phyloP scores from a whole-genome alignment of 2,797 vertebrate species.

The Lithobates pipiens region DNA sequence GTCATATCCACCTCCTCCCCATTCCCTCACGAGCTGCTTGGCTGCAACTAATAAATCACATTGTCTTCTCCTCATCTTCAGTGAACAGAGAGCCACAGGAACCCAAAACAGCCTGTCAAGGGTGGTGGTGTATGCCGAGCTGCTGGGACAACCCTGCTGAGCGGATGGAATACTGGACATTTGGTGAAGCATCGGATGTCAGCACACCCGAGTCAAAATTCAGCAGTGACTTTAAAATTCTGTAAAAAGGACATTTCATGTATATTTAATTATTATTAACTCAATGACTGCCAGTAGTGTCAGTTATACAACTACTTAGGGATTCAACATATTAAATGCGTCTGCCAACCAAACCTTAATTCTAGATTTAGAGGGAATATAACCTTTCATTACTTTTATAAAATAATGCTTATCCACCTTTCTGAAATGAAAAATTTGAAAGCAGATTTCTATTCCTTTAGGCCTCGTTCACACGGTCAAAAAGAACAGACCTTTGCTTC shows the following conservation, averaged over 20 bases:
- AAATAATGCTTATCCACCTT: background rate
- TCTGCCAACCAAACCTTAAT: background rate
- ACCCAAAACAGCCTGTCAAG: constrained; percentile 58
- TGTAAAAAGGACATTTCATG: background rate
- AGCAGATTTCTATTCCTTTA: too few species aligned
- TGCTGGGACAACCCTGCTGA: constrained; percentile 54
- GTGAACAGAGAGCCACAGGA: constrained; percentile 57
- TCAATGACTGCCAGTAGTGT: background rate
- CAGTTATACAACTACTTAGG: background rate
- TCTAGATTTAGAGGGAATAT: background rate
- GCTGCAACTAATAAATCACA: constrained; percentile 61
- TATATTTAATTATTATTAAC: background rate
- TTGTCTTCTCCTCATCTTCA: constrained; percentile 46
- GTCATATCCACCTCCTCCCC: constrained; percentile 52
- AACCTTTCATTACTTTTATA: background rate
- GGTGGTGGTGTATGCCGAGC: constrained; percentile 51
- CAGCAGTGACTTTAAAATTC: background rate
- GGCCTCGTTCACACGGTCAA: too few species aligned
- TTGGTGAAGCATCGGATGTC: constrained; percentile 53
- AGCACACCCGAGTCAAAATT: constrained; percentile 24
- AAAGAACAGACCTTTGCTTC: too few species aligned
- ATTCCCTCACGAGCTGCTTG: constrained; percentile 53
- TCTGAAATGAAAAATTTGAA: too few species aligned
- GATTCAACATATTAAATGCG: background rate
- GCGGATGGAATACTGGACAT: constrained; percentile 45